phyloP scores from a whole-genome alignment of 1,140 invertebrate species.

The Drosophila seguyi region DNA sequence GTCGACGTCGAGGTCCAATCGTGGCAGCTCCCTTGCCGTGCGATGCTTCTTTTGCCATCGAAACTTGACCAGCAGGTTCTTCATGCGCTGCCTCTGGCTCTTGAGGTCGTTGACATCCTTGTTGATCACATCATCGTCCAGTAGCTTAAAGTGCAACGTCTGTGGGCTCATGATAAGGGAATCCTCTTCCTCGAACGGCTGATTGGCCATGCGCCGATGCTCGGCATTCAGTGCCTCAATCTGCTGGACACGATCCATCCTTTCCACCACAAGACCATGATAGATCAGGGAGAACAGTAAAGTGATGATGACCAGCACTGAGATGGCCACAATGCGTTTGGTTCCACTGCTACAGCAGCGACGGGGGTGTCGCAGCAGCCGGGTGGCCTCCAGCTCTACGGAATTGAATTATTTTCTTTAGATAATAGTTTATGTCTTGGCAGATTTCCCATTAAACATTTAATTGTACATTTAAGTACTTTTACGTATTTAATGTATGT shows the following conservation, averaged over 20 bases:
- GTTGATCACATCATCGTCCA: conserved; percentile 18
- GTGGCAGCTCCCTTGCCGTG: conserved; percentile 13
- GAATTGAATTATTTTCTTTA: neutral
- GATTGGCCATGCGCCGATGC: conserved; percentile 39
- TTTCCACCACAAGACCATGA: conserved; percentile 68
- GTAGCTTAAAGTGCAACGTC: conserved; percentile 51
- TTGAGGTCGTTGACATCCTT: conserved; percentile 16
- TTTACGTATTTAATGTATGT: conserved; percentile 20
- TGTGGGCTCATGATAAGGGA: conserved; percentile 48
- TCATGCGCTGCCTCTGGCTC: conserved; percentile 40
- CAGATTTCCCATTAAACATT: conserved; percentile 4
- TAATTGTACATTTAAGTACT: conserved; percentile 5
- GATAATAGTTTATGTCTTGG: neutral
- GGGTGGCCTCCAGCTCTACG: conserved; percentile 59
- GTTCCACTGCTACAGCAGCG: conserved; percentile 31
- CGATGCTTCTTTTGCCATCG: conserved; percentile 46
- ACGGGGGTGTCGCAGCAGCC: conserved; percentile 31
- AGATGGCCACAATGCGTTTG: conserved; percentile 60
- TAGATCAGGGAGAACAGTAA: conserved; percentile 67
- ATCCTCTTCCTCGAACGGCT: conserved; percentile 42
- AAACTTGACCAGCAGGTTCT: conserved; percentile 65
- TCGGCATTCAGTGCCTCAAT: conserved; percentile 51
- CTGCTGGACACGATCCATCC: conserved; percentile 63
- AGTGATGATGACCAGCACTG: conserved; percentile 49
- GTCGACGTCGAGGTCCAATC: conserved; percentile 9